phyloP scores from a whole-genome alignment of 1,140 invertebrate genomes.

The Vanessa atalanta region DNA sequence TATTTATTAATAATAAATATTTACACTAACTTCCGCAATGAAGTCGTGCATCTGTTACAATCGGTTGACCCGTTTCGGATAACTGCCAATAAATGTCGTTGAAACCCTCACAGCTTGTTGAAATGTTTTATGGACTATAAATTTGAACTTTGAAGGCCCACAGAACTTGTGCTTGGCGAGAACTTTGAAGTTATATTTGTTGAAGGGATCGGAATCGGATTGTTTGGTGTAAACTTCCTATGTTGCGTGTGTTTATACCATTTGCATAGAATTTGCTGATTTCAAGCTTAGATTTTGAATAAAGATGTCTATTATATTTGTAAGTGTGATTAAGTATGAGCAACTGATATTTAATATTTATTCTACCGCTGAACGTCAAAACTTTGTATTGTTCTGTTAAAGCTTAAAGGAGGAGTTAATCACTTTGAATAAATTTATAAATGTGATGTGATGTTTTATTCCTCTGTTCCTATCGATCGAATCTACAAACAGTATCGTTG shows the following conservation, averaged over 20 bases:
- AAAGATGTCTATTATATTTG: neutral
- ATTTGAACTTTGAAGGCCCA: constrained; percentile 29
- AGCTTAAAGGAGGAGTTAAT: too few relatives aligned
- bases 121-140: constrained; percentile 44
- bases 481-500: too few relatives aligned
- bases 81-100: constrained; percentile 40
- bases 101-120: constrained; percentile 36
- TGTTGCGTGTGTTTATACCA: neutral
- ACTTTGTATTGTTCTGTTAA: too few relatives aligned
- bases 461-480: too few relatives aligned
- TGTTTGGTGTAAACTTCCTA: neutral
- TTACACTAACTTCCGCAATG: constrained; percentile 2
- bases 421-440: too few relatives aligned
- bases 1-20: neutral
- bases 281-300: neutral
- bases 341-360: too few relatives aligned
- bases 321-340: too few relatives aligned
- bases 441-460: too few relatives aligned
- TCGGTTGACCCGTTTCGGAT: constrained; percentile 27
- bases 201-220: constrained; percentile 4
- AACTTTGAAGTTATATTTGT: constrained; percentile 17
- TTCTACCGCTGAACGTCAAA: too few relatives aligned
- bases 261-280: neutral
- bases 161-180: constrained; percentile 29
- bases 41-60: constrained; percentile 33